Conservation (phyloP, 2,113 vertebrate species). For the Apteryx mantelli region DNA sequence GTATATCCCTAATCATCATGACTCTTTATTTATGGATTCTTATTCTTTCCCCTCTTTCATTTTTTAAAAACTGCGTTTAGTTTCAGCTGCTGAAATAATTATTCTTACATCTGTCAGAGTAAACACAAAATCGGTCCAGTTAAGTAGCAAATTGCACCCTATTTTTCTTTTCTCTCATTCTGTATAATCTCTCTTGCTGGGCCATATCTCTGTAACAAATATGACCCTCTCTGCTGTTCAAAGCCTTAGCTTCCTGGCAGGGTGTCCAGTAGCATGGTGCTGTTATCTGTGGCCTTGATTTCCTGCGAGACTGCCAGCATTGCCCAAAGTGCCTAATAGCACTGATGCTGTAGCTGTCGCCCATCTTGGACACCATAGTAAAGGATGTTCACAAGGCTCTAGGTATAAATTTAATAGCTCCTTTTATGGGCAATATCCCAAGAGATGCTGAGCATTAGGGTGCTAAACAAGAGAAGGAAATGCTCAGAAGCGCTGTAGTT, state of each 20-base stretch:
- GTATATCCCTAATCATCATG: conserved; percentile 29
- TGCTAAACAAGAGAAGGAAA: background rate
- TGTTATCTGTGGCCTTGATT: background rate
- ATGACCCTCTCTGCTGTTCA: background rate
- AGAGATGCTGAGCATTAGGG: conserved; percentile 6
- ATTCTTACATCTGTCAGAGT: background rate
- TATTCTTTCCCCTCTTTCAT: background rate
- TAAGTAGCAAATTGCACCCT: background rate
- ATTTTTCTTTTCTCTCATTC: background rate
- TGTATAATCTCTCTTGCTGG: background rate
- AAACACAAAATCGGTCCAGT: background rate
- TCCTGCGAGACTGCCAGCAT: background rate
- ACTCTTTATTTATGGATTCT: conserved; percentile 1
- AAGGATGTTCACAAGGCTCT: background rate
- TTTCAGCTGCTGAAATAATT: conserved; percentile 7
- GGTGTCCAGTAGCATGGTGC: background rate
- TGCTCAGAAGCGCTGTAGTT: conserved; percentile 20
- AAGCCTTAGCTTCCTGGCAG: background rate
- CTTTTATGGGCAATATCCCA: background rate
- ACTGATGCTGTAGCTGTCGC: background rate
- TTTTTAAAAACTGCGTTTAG: conserved; percentile 10
- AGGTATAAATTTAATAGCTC: background rate
- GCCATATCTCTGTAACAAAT: conserved; percentile 18
- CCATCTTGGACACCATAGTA: background rate
- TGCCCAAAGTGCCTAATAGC: background rate